Evolutionary conservation across 2,888 invertebrate genomes (phyloP), one percentile per base, ranked within the genome.

Genomic region (Eristalis tenax): DNA sequence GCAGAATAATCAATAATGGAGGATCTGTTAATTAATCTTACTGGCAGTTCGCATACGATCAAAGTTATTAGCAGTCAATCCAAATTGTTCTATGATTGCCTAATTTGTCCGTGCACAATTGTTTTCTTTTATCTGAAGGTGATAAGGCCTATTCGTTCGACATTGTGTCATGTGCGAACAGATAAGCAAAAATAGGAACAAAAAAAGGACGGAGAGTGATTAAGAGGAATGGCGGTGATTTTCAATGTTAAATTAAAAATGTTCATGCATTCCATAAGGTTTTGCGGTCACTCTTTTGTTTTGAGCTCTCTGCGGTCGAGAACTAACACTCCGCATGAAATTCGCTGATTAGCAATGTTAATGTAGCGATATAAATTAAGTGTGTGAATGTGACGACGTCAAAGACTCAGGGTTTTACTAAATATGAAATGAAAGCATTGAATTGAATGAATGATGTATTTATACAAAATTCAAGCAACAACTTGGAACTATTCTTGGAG

Each of bases 111-210:
- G 23, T 61, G 4, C 43, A n/a, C 50, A 50, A 50, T 50, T 50
- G 50, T 50, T 18, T 35, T 22, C 56, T 18, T 18, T 75, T 66
- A 66, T 40, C 66, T 18, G 18, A 40, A 22, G 28, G 26, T 22
- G 57, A 66, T 59, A 75, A 40, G 26, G n/a, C 57, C 65, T 50
- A 57, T 28, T 59, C 59, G 38, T 66, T 38, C 38, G 40, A 15
- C 22, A 66, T 75, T 75, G 59, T 66, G 75, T 75, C 75, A 75
- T 59, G 2, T 59, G 2, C 28, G 26, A 66, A 40, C 22, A 22
- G 57, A 40, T 38, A 66, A 66, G 40, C 26, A 38, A 40, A 66
- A 75, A 74, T 22, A 35, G 56, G 6, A 50, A 18, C 18, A 50
- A 35, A 32, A n/a, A 50, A 1, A 50, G 18, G 28, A 63, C 15